Evolutionary conservation across 2,113 vertebrate genomes (phyloP).

Genomic region (Echinops telfairi): DNA sequence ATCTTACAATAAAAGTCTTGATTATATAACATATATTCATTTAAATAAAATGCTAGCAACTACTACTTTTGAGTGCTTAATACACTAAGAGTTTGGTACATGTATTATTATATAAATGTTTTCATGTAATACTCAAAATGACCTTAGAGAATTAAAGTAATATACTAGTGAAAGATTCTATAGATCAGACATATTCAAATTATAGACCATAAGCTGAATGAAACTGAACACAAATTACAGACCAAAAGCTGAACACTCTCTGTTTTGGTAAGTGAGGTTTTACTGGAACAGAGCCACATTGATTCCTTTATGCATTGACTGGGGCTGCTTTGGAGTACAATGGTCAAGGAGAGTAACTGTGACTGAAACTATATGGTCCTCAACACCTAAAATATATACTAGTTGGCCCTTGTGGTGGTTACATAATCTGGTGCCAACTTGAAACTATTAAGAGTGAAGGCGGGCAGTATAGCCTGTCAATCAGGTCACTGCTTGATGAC

Average conservation of each 20-base stretch:
- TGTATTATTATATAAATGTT: not conserved
- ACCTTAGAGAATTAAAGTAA: conserved; percentile 15
- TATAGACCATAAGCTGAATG: not conserved
- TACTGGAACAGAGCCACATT: too few species aligned
- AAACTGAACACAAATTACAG: not conserved
- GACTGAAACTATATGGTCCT: not conserved
- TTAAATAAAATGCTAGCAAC: conserved; percentile 44
- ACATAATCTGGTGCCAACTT: too few species aligned
- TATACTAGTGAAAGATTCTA: not conserved
- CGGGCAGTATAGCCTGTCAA: too few species aligned
- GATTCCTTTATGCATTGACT: too few species aligned
- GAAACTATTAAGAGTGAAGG: too few species aligned
- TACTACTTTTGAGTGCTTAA: not conserved
- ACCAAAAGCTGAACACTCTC: not conserved
- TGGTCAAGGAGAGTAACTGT: not conserved
- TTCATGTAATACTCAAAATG: conserved; percentile 42
- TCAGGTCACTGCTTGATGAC: too few species aligned
- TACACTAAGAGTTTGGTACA: not conserved
- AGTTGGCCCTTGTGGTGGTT: not conserved
- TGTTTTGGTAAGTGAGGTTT: too few species aligned
- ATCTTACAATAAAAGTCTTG: not conserved
- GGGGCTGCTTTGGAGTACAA: not conserved
- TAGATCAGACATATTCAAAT: not conserved
- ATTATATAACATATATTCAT: not conserved
- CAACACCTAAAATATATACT: conserved; percentile 49